These are phyloP conservation scores for Brenthis daphne DNA, from an alignment of 2,888 invertebrate genomes.

Conservation along the genomic window DNA sequence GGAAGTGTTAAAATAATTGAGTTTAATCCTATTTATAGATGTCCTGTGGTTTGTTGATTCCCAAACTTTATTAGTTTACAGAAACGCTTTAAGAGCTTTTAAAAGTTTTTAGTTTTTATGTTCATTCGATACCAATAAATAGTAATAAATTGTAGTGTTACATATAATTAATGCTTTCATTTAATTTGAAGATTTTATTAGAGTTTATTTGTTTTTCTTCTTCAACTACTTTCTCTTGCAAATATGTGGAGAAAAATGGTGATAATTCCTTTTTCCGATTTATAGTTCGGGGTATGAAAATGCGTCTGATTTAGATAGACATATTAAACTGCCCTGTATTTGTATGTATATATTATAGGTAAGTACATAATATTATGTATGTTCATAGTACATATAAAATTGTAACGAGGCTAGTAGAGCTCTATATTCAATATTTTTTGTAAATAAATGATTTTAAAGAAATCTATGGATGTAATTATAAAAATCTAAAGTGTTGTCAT, in stretches of 20 bases:
- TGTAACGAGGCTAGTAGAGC: too few relatives aligned
- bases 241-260: neutral
- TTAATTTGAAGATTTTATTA: neutral
- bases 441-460: too few relatives aligned
- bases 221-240: neutral
- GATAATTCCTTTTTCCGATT: too few relatives aligned
- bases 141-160: neutral
- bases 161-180: neutral
- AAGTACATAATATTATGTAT: too few relatives aligned
- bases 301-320: too few relatives aligned
- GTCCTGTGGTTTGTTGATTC: conserved; percentile 12
- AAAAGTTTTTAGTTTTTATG: conserved; percentile 2
- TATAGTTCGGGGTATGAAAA: too few relatives aligned
- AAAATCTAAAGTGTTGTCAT: too few relatives aligned
- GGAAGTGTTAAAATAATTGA: conserved; percentile 22
- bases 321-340: too few relatives aligned
- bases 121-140: neutral
- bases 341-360: too few relatives aligned
- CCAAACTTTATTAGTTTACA: conserved; percentile 16
- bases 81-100: conserved; percentile 2
- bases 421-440: too few relatives aligned
- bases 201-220: neutral
- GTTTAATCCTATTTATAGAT: conserved; percentile 26
- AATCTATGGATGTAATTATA: too few relatives aligned
- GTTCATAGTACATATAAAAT: too few relatives aligned